Conservation (phyloP, 2,113 vertebrate species). For the Phrynosoma platyrhinos region DNA sequence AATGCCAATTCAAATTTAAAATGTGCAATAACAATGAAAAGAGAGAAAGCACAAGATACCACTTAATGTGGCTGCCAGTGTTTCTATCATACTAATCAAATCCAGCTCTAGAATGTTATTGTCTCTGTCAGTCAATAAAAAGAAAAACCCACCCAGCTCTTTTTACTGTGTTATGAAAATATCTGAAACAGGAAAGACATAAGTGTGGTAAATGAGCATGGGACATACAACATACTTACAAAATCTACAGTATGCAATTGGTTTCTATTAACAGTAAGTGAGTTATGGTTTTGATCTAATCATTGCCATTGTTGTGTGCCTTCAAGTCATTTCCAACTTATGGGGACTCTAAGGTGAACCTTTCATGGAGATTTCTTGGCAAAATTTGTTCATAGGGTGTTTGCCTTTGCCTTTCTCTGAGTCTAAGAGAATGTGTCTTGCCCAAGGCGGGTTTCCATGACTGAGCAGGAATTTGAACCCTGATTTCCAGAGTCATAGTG, state of each 20-base stretch:
- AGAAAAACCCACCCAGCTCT: constrained; percentile 30
- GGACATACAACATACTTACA: not conserved
- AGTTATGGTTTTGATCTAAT: not conserved
- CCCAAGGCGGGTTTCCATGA: no score
- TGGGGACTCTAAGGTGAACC: no score
- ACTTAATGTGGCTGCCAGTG: not conserved
- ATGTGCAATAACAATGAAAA: not conserved
- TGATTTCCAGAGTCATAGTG: no score
- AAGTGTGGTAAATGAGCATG: not conserved
- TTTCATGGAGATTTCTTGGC: no score
- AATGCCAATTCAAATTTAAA: constrained; percentile 4
- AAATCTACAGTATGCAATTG: not conserved
- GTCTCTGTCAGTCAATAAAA: constrained; percentile 26
- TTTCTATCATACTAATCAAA: not conserved
- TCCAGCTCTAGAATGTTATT: not conserved
- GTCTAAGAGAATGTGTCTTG: no score
- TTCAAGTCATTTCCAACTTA: no score
- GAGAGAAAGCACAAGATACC: constrained; percentile 8
- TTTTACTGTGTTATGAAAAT: constrained; percentile 5
- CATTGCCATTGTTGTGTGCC: no score
- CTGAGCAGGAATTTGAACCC: no score
- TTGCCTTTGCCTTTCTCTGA: no score
- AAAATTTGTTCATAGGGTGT: no score
- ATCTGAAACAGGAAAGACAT: not conserved
- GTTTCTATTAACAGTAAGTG: not conserved